These are phyloP conservation scores for Disparrhopalites patrizii DNA, from an alignment of 2,888 invertebrate genomes.

Conservation along the genomic window DNA sequence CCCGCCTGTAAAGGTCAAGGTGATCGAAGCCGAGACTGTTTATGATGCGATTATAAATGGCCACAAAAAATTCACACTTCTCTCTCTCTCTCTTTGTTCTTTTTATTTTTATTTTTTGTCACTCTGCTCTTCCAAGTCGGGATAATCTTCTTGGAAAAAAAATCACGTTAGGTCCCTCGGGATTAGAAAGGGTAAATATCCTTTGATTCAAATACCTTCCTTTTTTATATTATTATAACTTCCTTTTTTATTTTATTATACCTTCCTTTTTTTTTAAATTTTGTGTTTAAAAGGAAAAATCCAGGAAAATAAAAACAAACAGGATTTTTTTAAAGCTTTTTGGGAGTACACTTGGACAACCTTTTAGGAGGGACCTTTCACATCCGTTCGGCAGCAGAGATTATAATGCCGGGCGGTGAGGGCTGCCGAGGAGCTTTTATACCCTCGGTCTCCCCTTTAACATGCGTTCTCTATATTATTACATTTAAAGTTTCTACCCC, in stretches of 20 bases:
- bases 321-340: not conserved
- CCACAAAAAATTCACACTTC: no score
- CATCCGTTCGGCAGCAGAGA: not conserved
- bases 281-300: not conserved
- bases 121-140: no score
- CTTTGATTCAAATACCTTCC: not conserved
- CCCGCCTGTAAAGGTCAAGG: no score
- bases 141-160: no score
- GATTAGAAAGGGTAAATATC: no score
- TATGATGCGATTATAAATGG: no score
- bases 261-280: not conserved
- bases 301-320: not conserved
- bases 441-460: not conserved
- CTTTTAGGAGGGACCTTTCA: not conserved
- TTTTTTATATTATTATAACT: not conserved
- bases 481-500: not conserved
- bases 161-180: not conserved
- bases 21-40: no score
- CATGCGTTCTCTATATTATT: not conserved
- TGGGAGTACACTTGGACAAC: not conserved
- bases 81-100: no score
- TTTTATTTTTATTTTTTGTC: no score
- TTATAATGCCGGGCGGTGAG: conserved; percentile 3
- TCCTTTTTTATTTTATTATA: not conserved
- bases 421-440: not conserved